Conservation (phyloP, 2,888 invertebrate species). For the Drosophila borborema region DNA sequence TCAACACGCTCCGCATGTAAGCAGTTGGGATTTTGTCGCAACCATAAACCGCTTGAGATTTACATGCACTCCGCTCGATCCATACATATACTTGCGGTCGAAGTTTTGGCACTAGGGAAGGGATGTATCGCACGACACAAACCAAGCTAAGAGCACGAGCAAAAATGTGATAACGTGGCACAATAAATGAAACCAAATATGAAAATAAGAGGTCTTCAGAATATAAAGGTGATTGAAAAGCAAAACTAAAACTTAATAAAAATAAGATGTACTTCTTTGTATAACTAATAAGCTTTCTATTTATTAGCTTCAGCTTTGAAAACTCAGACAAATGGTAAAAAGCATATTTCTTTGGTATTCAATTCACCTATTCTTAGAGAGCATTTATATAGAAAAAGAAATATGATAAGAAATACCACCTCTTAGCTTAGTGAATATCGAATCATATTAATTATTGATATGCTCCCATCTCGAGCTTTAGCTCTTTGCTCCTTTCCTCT, state of each 20-base stretch:
- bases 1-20: conserved; percentile 59
- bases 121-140: background rate
- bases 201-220: background rate
- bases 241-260: background rate
- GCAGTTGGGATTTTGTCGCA: conserved; percentile 73
- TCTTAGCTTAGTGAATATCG: background rate
- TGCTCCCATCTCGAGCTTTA: background rate
- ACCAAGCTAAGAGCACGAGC: background rate
- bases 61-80: conserved; percentile 63
- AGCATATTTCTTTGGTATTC: background rate
- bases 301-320: too few species aligned
- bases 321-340: too few species aligned
- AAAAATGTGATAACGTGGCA: background rate
- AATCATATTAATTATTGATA: background rate
- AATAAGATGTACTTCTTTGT: background rate
- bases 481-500: conserved; percentile 2
- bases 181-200: background rate
- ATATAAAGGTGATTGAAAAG: background rate
- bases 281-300: too few species aligned
- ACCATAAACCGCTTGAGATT: conserved; percentile 80
- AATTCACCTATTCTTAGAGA: background rate
- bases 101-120: conserved; percentile 25
- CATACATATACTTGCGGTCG: conserved; percentile 55
- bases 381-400: background rate
- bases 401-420: background rate